phyloP scores from a whole-genome alignment of 2,888 invertebrate species.

The Barypeithes pellucidus region DNA sequence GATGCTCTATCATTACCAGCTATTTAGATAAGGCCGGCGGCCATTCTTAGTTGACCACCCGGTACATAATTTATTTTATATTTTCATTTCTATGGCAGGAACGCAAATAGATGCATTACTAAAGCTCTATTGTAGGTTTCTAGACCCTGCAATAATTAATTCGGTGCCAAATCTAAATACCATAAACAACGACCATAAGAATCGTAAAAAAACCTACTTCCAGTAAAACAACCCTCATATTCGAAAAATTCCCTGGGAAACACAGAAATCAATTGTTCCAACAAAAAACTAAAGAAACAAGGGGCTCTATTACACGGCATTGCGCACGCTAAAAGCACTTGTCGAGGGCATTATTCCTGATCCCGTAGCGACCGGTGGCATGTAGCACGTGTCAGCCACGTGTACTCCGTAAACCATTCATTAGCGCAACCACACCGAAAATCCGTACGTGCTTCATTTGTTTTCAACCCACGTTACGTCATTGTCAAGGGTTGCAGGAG shows the following conservation, averaged over 20 bases:
- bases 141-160: too few relatives aligned
- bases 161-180: neutral
- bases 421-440: slow-evolving; percentile 72
- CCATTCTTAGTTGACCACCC: too few relatives aligned
- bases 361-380: slow-evolving; percentile 65
- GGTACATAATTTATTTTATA: too few relatives aligned
- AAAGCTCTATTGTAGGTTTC: too few relatives aligned
- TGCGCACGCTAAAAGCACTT: slow-evolving; percentile 64
- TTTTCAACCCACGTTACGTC: slow-evolving; percentile 50
- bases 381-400: slow-evolving; percentile 68
- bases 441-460: slow-evolving; percentile 61
- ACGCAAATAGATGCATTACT: too few relatives aligned
- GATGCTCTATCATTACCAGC: too few relatives aligned
- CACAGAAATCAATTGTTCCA: slow-evolving; percentile 42
- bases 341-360: slow-evolving; percentile 69
- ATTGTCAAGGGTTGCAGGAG: slow-evolving; percentile 50
- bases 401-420: slow-evolving; percentile 71
- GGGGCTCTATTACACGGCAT: slow-evolving; percentile 53
- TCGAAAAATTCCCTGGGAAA: slow-evolving; percentile 43
- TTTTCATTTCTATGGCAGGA: too few relatives aligned
- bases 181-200: neutral
- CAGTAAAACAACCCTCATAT: slow-evolving; percentile 31
- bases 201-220: neutral
- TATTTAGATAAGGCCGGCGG: too few relatives aligned
- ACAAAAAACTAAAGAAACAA: slow-evolving; percentile 44